Evolutionary conservation across 2,113 vertebrate genomes (phyloP), one percentile per base, ranked within the genome.

Genomic region (Elgaria multicarinata): DNA sequence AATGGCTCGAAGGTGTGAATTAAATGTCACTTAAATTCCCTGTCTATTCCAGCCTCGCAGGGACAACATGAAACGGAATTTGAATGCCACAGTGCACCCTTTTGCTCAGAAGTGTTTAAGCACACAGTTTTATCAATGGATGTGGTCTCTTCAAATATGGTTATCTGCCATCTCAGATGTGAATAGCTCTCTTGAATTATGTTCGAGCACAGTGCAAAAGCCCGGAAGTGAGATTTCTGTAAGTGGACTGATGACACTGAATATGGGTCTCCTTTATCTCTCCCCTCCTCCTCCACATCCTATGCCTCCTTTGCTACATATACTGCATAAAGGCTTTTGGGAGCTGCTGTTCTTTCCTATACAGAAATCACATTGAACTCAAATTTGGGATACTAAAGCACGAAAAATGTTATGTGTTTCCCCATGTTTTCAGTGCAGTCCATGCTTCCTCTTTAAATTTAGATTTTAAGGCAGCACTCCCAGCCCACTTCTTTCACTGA

Each of bases 11-110:
- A 92, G 90, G 89, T 91, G 62, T 0, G 0, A 92, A 77, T 87
- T 94, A 93, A 95, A 95, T 89, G 92, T 93, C 94, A 95, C 69
- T 39, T 78, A 85, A 90, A 91, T 91, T 93, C 93, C 85, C 92
- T 36, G 39, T 92, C 93, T 91, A 36, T 91, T 85, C 72, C 4
- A 92, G 62, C 90, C 89, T 94, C 92, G 91, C 87, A 90, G 87
- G 64, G 84, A 90, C 92, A 91, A 82, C 87, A 85, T 77, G 78
- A 94, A 94, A 93, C 83, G 36, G 83, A 93, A 87, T 91, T 85
- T 88, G 91, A 95, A 90, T 93, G 71, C 92, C 67, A 92, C 55
- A 91, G 83, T 85, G 58, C 2, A 50, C 81, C 13, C 83, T 91
- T 91, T 80, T 91, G 16, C 77, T 91, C 16, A 80, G 77, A 81